Evolutionary conservation across 1,140 invertebrate genomes (phyloP).

Genomic region (Drosophila truncata): DNA sequence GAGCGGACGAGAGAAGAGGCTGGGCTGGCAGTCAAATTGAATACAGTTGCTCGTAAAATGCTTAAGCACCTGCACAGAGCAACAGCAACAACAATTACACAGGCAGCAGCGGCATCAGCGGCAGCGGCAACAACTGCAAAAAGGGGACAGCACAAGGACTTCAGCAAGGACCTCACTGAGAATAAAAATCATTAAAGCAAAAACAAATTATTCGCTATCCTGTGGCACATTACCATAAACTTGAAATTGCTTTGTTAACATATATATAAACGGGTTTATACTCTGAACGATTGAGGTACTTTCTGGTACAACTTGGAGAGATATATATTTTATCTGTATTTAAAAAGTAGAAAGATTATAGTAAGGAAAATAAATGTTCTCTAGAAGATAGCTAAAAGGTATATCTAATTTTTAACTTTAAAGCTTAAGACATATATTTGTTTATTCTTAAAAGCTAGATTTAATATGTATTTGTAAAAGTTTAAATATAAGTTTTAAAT

Average conservation of each 20-base stretch:
- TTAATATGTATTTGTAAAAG: too few species aligned
- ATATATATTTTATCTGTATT: background rate
- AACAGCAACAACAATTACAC: slow-evolving; percentile 45
- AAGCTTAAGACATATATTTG: too few species aligned
- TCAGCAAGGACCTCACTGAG: slow-evolving; percentile 23
- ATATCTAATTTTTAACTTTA: too few species aligned
- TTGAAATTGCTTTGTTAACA: slow-evolving; percentile 10
- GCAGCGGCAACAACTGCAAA: slow-evolving; percentile 3
- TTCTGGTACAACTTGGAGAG: background rate
- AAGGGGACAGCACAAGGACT: slow-evolving; percentile 41
- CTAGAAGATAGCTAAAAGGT: too few species aligned
- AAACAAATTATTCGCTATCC: slow-evolving; percentile 9
- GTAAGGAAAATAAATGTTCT: too few species aligned
- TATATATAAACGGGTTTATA: background rate
- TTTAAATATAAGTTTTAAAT: too few species aligned
- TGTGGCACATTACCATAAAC: slow-evolving; percentile 11
- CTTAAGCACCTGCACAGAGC: slow-evolving; percentile 78
- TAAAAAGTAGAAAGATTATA: background rate
- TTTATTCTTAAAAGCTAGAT: too few species aligned
- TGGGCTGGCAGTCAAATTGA: slow-evolving; percentile 65
- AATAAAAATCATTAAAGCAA: slow-evolving; percentile 8
- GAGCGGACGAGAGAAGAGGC: slow-evolving; percentile 22
- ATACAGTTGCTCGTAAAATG: slow-evolving; percentile 81
- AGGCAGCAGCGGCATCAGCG: slow-evolving; percentile 6
- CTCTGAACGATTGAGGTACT: background rate